These are phyloP conservation scores for Gallinago nigripennis DNA, from an alignment of 2,797 vertebrate species.

Conservation along the genomic window DNA sequence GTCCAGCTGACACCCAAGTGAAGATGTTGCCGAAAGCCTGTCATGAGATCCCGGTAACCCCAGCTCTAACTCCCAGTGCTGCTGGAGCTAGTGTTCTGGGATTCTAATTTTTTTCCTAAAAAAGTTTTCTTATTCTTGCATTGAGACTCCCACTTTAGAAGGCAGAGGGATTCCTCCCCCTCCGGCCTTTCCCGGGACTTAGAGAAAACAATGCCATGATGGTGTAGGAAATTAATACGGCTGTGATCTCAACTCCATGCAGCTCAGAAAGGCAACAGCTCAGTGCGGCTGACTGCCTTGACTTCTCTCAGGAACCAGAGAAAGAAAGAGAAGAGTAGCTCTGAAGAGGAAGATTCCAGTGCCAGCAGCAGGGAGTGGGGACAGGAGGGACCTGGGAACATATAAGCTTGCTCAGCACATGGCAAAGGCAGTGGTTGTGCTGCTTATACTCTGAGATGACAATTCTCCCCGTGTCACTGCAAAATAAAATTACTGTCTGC, in stretches of 20 bases:
- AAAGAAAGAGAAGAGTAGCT: not conserved
- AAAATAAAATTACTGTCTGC: not conserved
- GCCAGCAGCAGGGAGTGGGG: accelerated
- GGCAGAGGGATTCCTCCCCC: not conserved
- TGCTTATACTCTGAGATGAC: not conserved
- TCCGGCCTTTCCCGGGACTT: not conserved
- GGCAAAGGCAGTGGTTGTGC: not conserved
- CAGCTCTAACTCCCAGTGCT: not conserved
- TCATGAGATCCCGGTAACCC: not conserved
- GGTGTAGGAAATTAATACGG: not conserved
- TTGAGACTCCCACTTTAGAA: not conserved
- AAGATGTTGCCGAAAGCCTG: not conserved
- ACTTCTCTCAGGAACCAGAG: not conserved
- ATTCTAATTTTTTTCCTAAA: not conserved
- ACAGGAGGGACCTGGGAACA: not conserved
- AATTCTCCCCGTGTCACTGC: not conserved
- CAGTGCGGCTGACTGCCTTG: accelerated
- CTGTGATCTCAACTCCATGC: not conserved
- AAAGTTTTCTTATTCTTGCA: not conserved
- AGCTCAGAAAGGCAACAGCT: not conserved
- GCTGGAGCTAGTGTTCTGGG: not conserved
- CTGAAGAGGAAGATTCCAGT: not conserved
- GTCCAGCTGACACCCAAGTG: not conserved
- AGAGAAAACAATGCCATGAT: not conserved
- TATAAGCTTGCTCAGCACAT: not conserved